Conservation (phyloP, 2,888 invertebrate species). For the Drosophila rubida region DNA sequence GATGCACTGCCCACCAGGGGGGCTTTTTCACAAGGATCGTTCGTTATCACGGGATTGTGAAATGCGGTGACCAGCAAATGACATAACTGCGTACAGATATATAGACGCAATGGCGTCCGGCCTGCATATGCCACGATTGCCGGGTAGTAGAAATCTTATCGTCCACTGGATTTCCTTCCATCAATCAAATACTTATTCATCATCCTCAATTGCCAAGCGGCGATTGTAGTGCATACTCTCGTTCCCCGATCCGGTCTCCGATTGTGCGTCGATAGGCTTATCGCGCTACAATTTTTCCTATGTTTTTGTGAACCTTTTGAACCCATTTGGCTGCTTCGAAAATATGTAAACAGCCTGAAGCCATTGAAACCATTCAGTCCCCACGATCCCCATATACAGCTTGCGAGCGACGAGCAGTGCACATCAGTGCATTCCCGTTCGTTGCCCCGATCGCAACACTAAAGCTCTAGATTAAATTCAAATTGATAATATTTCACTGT, state of each 20-base stretch:
- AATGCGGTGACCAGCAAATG: not conserved
- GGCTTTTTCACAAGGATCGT: constrained; percentile 28
- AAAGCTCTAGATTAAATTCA: not conserved
- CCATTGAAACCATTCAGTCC: constrained; percentile 44
- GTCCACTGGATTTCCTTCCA: not conserved
- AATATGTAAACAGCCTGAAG: no score
- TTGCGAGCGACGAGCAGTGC: constrained; percentile 13
- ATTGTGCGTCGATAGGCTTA: constrained; percentile 33
- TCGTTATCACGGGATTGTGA: not conserved
- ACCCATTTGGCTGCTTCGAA: constrained; percentile 19
- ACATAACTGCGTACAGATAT: not conserved
- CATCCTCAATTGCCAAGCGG: constrained; percentile 27
- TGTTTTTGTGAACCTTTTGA: constrained; percentile 62
- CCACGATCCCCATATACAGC: constrained; percentile 13
- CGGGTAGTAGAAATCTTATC: constrained; percentile 38
- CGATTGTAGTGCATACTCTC: constrained; percentile 13
- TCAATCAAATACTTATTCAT: constrained; percentile 7
- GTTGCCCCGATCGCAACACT: constrained; percentile 31
- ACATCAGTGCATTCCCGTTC: constrained; percentile 44
- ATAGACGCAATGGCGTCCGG: not conserved
- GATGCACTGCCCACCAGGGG: constrained; percentile 27
- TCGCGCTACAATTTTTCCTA: constrained; percentile 56
- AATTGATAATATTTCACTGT: not conserved
- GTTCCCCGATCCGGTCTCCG: not conserved
- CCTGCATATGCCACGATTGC: constrained; percentile 25